Conservation (phyloP, 2,113 vertebrate species). For the Octodon degus region DNA sequence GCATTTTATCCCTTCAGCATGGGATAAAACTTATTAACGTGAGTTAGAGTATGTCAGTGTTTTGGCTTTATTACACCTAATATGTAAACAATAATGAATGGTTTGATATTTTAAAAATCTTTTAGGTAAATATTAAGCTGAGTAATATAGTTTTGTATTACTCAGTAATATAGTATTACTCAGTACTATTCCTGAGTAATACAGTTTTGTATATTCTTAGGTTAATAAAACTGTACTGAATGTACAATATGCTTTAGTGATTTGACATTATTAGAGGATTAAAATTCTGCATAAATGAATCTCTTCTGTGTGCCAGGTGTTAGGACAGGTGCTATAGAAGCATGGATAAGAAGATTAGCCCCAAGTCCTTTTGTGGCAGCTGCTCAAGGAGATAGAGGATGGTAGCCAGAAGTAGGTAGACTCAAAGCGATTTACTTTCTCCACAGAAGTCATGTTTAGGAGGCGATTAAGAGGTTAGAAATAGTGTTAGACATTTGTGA, state of each 20-base stretch:
- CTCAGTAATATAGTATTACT: too few relatives aligned
- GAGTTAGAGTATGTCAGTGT: slow-evolving; percentile 8
- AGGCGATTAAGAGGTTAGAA: not conserved
- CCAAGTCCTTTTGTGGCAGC: not conserved
- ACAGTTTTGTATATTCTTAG: not conserved
- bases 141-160: not conserved
- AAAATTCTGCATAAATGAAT: not conserved
- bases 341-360: not conserved
- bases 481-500: not conserved
- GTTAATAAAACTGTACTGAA: not conserved
- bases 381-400: not conserved
- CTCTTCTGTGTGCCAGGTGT: not conserved
- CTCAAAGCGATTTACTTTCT: not conserved
- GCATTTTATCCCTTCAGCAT: slow-evolving; percentile 37
- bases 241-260: not conserved
- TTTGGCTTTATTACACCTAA: slow-evolving; percentile 18
- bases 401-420: not conserved
- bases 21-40: not conserved
- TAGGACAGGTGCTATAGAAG: not conserved
- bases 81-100: slow-evolving; percentile 7
- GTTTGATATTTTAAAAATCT: slow-evolving; percentile 49
- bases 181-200: slow-evolving; percentile 44
- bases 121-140: slow-evolving; percentile 42
- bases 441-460: not conserved
- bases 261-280: not conserved